Conservation (phyloP, 92 coral and sea anemone genomes). For the Hydrozoanthus gracilis region DNA sequence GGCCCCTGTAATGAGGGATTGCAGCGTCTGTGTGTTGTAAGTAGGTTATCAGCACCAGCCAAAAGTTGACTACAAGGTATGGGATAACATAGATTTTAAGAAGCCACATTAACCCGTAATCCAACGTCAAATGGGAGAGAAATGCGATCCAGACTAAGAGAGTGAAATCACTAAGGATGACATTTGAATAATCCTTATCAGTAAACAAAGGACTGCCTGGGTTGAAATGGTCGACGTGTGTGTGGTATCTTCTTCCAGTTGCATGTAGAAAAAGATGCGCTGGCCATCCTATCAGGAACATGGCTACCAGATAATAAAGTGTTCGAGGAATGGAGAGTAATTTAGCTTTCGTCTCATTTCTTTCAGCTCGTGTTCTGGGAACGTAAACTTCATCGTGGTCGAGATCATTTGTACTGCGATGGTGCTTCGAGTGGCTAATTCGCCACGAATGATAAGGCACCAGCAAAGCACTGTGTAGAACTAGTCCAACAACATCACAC, state of each 20-base stretch:
- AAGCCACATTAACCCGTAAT: conserved; percentile 55
- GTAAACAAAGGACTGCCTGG: conserved; percentile 68
- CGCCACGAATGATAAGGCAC: conserved; percentile 78
- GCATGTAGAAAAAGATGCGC: conserved; percentile 58
- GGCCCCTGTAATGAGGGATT: conserved; percentile 67
- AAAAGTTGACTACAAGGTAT: conserved; percentile 65
- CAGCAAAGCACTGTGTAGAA: conserved; percentile 57
- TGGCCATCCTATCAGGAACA: conserved; percentile 63
- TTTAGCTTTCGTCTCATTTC: background rate
- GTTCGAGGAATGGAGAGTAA: conserved; percentile 20
- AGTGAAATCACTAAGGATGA: conserved; percentile 67
- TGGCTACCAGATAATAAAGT: conserved; percentile 17
- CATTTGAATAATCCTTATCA: conserved; percentile 53
- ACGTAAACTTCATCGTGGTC: conserved; percentile 72
- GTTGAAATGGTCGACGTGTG: conserved; percentile 73
- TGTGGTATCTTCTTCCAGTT: conserved; percentile 63
- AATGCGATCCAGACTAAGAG: conserved; percentile 60
- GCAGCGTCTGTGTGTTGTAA: conserved; percentile 72
- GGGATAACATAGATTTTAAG: conserved; percentile 66
- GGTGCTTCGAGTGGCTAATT: conserved; percentile 74
- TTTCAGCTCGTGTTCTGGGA: conserved; percentile 52
- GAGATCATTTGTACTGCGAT: conserved; percentile 66
- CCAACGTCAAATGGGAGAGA: conserved; percentile 57
- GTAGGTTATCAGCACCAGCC: conserved; percentile 70
- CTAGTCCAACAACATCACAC: conserved; percentile 62